Conservation (phyloP, 2,888 invertebrate species). For the Synergus gifuensis region DNA sequence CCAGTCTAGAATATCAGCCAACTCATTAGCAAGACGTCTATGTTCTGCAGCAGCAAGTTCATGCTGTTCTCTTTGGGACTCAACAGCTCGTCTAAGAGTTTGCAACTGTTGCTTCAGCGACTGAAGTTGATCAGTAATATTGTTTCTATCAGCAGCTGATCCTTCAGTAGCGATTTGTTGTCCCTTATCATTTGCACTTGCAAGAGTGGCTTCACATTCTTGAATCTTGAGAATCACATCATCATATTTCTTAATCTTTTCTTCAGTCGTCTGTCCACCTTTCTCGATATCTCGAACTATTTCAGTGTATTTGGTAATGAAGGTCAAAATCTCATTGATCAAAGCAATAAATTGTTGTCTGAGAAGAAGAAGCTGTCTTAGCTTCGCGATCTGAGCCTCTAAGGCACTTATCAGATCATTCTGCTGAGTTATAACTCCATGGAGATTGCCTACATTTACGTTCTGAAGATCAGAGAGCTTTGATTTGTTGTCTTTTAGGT, state of each 20-base stretch:
- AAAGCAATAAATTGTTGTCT: conserved; percentile 93
- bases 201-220: conserved; percentile 92
- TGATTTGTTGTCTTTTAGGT: conserved; percentile 87
- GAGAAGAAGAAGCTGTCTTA: conserved; percentile 87
- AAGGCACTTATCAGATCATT: conserved; percentile 91
- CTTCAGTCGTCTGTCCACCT: conserved; percentile 89
- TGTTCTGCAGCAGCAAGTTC: conserved; percentile 93
- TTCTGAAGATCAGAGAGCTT: conserved; percentile 89
- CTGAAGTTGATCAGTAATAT: conserved; percentile 92
- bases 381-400: conserved; percentile 90
- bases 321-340: conserved; percentile 92
- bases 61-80: conserved; percentile 91
- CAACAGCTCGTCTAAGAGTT: conserved; percentile 88
- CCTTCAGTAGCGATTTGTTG: conserved; percentile 96
- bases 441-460: conserved; percentile 87
- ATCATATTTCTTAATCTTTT: conserved; percentile 92
- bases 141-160: conserved; percentile 91
- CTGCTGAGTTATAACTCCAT: conserved; percentile 88
- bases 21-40: conserved; percentile 88
- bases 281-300: conserved; percentile 91
- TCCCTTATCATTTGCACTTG: conserved; percentile 94
- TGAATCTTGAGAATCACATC: conserved; percentile 92
- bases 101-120: conserved; percentile 91
- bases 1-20: conserved; percentile 91
- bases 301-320: conserved; percentile 92